A percentile compares a stretch with the other conserved stretches of the same genome.
phyloP scores from a whole-genome alignment of 2,888 invertebrate species.

The Cyrtodaria siliqua region DNA sequence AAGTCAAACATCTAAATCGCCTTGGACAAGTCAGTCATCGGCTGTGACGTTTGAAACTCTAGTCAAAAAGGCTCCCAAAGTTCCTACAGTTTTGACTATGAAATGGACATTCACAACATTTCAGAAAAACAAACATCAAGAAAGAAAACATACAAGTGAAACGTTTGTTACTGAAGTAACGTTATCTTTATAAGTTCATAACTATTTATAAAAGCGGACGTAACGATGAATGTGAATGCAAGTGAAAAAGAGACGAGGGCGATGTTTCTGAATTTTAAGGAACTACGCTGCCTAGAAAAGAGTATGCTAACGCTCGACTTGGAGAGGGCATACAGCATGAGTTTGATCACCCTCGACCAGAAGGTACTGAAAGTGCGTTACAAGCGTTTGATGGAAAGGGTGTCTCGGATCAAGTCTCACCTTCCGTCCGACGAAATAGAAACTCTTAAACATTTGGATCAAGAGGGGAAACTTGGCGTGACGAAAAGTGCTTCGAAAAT shows the following conservation, averaged over 20 bases:
- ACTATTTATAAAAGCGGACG: too few relatives aligned
- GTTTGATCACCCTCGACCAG: conserved; percentile 79
- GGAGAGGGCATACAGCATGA: conserved; percentile 77
- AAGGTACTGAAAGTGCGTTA: conserved; percentile 78
- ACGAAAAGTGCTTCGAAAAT: too few relatives aligned
- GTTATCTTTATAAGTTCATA: too few relatives aligned
- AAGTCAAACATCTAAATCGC: too few relatives aligned
- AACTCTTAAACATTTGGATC: conserved; percentile 73
- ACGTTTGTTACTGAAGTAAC: too few relatives aligned
- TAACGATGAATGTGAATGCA: conserved; percentile 35
- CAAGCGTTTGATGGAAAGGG: conserved; percentile 78
- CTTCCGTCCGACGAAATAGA: conserved; percentile 76
- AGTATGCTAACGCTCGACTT: conserved; percentile 74
- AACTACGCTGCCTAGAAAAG: conserved; percentile 80
- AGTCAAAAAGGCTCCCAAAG: too few relatives aligned
- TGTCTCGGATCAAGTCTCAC: conserved; percentile 77
- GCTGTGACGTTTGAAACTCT: too few relatives aligned
- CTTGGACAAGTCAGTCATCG: too few relatives aligned
- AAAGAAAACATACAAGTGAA: too few relatives aligned
- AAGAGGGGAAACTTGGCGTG: conserved; percentile 73
- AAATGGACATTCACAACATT: too few relatives aligned
- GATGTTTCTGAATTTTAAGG: conserved; percentile 79
- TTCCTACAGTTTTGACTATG: too few relatives aligned
- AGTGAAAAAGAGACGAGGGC: conserved; percentile 75
- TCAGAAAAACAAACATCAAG: too few relatives aligned